Evolutionary conservation across 1,140 invertebrate genomes (phyloP).

Genomic region (Drosophila aff.): DNA sequence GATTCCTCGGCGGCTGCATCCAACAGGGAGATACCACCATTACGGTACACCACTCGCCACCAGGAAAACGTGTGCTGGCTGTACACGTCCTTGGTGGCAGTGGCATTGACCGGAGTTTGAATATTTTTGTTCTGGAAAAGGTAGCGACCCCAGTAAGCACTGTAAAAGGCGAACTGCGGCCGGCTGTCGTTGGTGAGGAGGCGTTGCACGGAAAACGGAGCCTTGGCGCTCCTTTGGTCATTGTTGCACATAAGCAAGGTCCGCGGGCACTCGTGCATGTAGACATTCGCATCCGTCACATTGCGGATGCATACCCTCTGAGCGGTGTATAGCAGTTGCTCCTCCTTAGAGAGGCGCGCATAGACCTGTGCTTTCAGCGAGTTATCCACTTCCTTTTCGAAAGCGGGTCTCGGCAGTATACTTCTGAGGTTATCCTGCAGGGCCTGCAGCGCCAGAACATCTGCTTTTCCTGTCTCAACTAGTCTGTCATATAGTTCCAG

Average conservation of each 20-base stretch:
- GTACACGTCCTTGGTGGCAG: conserved; percentile 65
- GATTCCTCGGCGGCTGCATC: conserved; percentile 42
- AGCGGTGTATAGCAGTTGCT: conserved; percentile 53
- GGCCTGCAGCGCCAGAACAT: conserved; percentile 1
- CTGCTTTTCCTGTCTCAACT: conserved; percentile 7
- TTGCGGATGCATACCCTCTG: conserved; percentile 69
- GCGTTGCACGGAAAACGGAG: conserved; percentile 53
- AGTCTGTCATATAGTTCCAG: conserved; percentile 38
- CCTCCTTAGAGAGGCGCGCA: conserved; percentile 40
- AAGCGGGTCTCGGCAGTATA: conserved; percentile 37
- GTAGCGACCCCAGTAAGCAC: conserved; percentile 58
- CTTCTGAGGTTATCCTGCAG: conserved; percentile 43
- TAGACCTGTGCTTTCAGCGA: conserved; percentile 36
- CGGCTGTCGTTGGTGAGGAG: conserved; percentile 29
- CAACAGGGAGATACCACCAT: conserved; percentile 44
- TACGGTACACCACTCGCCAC: conserved; percentile 49
- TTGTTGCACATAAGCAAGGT: conserved; percentile 71
- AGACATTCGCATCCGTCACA: conserved; percentile 37
- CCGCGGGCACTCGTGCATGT: conserved; percentile 70
- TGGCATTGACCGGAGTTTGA: conserved; percentile 1
- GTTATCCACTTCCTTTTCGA: conserved; percentile 29
- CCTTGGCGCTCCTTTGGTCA: conserved; percentile 49
- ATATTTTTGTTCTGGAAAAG: conserved; percentile 2
- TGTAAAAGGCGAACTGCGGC: conserved; percentile 54
- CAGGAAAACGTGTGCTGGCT: conserved; percentile 36